Base-by-base conservation (phyloP, 2,113 vertebrate species). In the Recurvirostra avosetta region DNA sequence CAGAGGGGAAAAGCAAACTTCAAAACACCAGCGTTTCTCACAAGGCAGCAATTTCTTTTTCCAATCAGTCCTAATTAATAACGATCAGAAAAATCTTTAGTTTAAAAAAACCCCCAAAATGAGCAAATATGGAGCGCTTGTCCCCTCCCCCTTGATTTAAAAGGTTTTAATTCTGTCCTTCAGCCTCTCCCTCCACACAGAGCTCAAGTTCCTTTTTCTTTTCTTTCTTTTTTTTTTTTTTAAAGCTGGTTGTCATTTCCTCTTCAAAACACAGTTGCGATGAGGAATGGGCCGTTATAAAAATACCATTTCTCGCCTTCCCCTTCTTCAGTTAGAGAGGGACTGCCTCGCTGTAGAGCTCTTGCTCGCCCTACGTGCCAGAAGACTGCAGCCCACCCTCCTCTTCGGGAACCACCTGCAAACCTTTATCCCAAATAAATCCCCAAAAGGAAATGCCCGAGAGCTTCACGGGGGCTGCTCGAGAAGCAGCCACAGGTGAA, bases 131-230 rank as follows among this genome's bases (percentile, higher is more conserved):
- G 6, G 59, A 47, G 13, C 12, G 18, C 11, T 8, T 16, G 9
- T 12, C 71, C 73, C 80, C 20, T 74, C 85, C 78, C 55, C 87
- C 70, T 55, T 89, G 30, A 49, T 32, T 81, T 20, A 9, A 62
- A 56, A 75, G 41, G 25, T 15, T 85, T 92, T 41, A 78, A 78
- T 91, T n/a, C 30, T 49, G 40, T 38, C 62, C 30, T 78, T 58
- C 49, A 74, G n/a, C 91, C 38, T 73, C 58, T 38, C 73, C 13
- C 43, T 5, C 27, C 81, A 34, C 49, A 23, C 66, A 52, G 66
- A 88, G 74, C 73, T 95, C 53, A 82, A 90, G 93, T 96, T 96
- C 96, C 93, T 15, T 67, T 84, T 93, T 78, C 20, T 78, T 18
- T 10, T 8, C 9, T 43, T 43, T 61, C 30, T 63, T 50, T 25